Evolutionary conservation across 1,140 invertebrate species (phyloP), one percentile per base, ranked within the genome.

Genomic region (Eurosta solidaginis): DNA sequence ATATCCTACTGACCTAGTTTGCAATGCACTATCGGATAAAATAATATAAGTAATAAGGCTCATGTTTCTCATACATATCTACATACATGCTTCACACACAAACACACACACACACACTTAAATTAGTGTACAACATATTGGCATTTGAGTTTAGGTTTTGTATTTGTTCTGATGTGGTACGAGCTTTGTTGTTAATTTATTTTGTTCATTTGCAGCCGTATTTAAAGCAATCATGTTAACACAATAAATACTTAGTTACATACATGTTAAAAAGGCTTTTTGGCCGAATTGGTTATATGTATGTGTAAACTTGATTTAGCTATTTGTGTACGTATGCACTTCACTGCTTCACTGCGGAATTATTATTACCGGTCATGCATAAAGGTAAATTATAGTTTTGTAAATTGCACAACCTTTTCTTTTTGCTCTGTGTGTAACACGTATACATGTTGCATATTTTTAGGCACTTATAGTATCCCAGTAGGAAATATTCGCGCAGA

Each of bases 1-100:
- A 74, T 74, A 74, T 74, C 40, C 73, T 47, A 74, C 20, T 74
- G 73, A 74, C 73, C 73, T 36, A 74, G 40, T 74, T 74, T 40
- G 1, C 6, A 52, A 22, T 52, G 49, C 22, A 52, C n/a, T n/a
- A 20, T 6, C 36, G 59, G 33, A 68, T 68, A 42, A 40, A 68
- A 68, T 40, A 68, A 40, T 27, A 68, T 40, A 20, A 17, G n/a
- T 22, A 40, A 9, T 40, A 52, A 22, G 4, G 20, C 10, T 1
- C 3, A 52, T 52, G 49, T 22, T 4, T 52, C 12, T 20, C 9
- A 52, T 52, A 12, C 4, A n/a, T 52, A 52, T 9, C 17, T 0
- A 36, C 7, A 20, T 54, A 36, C 17, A 63, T 63, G n/a, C 3
- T 63, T 1, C 10, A 63, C 22, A 36, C 4, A 63, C 36, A 40